Base-by-base conservation (phyloP, 2,113 vertebrate genomes). In the Alexandromys fortis region DNA sequence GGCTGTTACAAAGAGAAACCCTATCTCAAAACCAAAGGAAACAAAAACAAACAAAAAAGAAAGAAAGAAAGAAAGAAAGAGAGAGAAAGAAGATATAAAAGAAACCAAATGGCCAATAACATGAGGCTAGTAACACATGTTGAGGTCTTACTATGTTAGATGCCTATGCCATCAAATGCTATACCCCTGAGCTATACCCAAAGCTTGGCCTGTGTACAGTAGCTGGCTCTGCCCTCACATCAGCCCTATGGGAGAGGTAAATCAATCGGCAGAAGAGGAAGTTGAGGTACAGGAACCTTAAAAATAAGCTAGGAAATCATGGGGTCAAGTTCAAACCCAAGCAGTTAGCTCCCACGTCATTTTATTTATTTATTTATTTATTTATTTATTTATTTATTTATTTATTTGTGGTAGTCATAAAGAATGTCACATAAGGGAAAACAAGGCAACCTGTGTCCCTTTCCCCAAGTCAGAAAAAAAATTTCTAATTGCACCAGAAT, bases 401-500 rank as follows among this genome's bases (percentile, higher is more conserved):
- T 58, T 58, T 73, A 3, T 73, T 19, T 73, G 19, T 73, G 72
- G 9, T n/a, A 35, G 63, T 68, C 77, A 55, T n/a, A 78, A 55
- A 21, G 61, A 55, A 63, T 42, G 67, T n/a, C 89, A 78, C 55
- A n/a, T 49, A 55, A 86, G 89, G 21, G 26, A 22, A 75, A 35
- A 55, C 11, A 77, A 90, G 75, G 38, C 79, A 91, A 89, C 0
- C 61, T 92, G 97, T 95, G 7, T 86, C 89, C 65, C 76, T 95
- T 88, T 94, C 88, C 11, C 81, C 93, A 97, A 96, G 92, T 95
- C 77, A 95, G 91, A 98, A 97, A 96, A 96, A 96, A 55, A 91
- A 97, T 82, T 95, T 97, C 91, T 95, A 96, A 97, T 93, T 97
- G 95, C 96, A 96, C 87, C 38, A 95, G 86, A 96, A 97, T 96